Conservation (phyloP, 2,888 invertebrate species). For the Cephus sareptanus region DNA sequence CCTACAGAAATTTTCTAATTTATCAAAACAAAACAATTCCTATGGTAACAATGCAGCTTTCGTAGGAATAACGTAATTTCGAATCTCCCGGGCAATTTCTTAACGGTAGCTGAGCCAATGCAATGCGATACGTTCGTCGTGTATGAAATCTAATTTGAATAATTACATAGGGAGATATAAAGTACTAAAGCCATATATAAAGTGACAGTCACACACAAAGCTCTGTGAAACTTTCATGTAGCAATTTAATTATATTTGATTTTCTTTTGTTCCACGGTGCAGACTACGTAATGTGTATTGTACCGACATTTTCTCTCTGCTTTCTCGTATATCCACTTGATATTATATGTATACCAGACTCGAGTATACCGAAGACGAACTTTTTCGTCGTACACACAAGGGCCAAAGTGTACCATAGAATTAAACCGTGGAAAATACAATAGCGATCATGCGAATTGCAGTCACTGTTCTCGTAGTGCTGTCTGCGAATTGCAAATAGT, state of each 20-base stretch:
- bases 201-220: background rate
- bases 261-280: background rate
- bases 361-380: background rate
- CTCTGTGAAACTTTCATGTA: background rate
- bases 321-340: background rate
- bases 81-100: background rate
- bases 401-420: too few relatives aligned
- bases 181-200: background rate
- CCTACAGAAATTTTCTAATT: background rate
- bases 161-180: background rate
- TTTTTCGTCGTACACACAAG: background rate
- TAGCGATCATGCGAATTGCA: background rate
- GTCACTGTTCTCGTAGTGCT: background rate
- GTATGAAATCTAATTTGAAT: background rate
- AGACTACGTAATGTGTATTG: background rate
- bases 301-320: background rate
- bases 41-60: background rate
- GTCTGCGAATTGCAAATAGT: background rate
- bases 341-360: background rate
- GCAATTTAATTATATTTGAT: background rate
- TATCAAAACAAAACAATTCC: background rate
- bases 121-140: background rate
- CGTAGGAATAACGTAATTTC: background rate
- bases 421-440: too few relatives aligned
- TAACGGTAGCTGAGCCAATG: background rate